These are phyloP conservation scores for Leiothrix lutea DNA, from an alignment of 2,113 vertebrate species.

Conservation along the genomic window DNA sequence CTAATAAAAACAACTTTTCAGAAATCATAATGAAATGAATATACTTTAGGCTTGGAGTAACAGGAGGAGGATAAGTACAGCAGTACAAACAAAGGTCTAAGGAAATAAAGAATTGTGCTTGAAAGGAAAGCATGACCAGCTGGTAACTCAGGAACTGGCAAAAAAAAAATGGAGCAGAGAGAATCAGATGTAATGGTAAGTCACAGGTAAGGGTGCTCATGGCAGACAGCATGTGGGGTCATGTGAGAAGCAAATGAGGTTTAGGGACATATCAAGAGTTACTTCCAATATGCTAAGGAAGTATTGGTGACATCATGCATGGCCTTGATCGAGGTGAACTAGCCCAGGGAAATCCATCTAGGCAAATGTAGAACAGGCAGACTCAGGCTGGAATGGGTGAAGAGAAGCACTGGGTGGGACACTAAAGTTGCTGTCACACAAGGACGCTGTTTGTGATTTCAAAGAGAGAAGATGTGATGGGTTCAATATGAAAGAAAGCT, in stretches of 20 bases:
- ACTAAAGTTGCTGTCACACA: neutral
- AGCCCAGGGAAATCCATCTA: neutral
- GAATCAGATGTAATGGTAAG: neutral
- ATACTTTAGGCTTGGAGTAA: neutral
- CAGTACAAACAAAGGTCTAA: neutral
- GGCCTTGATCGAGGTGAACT: neutral
- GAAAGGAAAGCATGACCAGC: neutral
- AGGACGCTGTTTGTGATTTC: neutral
- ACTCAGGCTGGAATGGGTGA: neutral
- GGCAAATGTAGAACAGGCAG: neutral
- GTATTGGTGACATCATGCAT: neutral
- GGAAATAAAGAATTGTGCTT: neutral
- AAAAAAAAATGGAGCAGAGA: neutral
- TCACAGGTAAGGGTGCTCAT: neutral
- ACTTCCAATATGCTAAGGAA: neutral
- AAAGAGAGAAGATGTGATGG: neutral
- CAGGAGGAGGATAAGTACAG: neutral
- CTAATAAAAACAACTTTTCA: neutral
- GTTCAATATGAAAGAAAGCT: neutral
- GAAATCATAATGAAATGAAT: neutral
- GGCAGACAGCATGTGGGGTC: neutral
- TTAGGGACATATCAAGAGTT: neutral
- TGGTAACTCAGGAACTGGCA: neutral
- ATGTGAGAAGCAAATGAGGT: neutral
- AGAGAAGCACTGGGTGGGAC: neutral